phyloP scores from a whole-genome alignment of 2,888 invertebrate species.

The Euzetes globulus region DNA sequence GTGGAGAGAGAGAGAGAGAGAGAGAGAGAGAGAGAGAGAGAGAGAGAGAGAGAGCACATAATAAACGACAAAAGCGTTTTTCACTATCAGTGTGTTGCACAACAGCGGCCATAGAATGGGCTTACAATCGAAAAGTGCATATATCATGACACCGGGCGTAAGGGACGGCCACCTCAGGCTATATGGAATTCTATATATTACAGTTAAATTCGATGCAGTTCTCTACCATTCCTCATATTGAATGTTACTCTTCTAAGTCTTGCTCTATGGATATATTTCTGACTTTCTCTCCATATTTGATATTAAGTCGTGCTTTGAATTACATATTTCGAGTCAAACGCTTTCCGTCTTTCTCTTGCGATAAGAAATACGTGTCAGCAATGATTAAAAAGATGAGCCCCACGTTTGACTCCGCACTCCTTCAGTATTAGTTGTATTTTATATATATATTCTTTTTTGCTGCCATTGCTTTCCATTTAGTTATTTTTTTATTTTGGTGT shows the following conservation, averaged over 20 bases:
- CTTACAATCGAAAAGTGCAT: not conserved
- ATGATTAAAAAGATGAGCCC: not conserved
- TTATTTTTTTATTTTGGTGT: not conserved
- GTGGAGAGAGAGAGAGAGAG: too few species aligned
- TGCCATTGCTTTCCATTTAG: not conserved
- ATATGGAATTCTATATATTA: not conserved
- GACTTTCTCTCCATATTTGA: not conserved
- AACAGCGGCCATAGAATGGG: not conserved
- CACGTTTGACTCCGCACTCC: not conserved
- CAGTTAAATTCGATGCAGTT: not conserved
- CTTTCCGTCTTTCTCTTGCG: not conserved
- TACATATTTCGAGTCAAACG: not conserved
- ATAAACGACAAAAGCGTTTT: slow-evolving; percentile 6
- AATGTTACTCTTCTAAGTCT: not conserved
- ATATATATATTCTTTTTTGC: not conserved
- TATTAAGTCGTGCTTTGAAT: slow-evolving; percentile 19
- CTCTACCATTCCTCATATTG: not conserved
- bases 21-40: too few species aligned
- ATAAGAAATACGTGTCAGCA: slow-evolving; percentile 18
- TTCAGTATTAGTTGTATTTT: not conserved
- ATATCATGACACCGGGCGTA: not conserved
- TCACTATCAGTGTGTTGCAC: not conserved
- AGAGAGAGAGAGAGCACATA: not conserved
- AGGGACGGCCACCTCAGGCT: not conserved
- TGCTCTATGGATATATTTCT: not conserved